Evolutionary conservation across 2,113 vertebrate species (phyloP).

Genomic region (Hassar affinis): DNA sequence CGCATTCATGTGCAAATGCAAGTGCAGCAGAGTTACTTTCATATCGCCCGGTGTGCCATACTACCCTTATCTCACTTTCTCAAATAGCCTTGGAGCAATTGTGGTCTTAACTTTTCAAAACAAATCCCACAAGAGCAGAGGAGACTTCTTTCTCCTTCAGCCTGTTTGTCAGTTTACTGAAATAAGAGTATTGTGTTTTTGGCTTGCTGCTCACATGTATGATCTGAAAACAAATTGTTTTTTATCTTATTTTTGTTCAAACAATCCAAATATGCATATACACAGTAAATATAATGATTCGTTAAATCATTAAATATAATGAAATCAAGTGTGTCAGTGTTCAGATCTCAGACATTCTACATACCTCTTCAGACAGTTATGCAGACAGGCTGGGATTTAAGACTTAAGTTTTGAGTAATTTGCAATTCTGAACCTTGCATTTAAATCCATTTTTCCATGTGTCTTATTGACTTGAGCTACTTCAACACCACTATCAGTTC

Average conservation of each 20-base stretch:
- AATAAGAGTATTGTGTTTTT: background rate
- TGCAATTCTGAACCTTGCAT: too few relatives aligned
- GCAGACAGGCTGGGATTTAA: too few relatives aligned
- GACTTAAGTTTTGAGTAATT: too few relatives aligned
- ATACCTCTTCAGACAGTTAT: too few relatives aligned
- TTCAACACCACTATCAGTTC: too few relatives aligned
- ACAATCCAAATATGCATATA: background rate
- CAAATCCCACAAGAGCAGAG: slow-evolving; percentile 32
- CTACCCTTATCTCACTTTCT: slow-evolving; percentile 47
- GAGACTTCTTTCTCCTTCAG: background rate
- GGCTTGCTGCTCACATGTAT: background rate
- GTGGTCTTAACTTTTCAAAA: slow-evolving; percentile 30
- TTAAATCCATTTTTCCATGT: too few relatives aligned
- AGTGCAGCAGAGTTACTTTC: slow-evolving; percentile 49
- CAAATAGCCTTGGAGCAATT: slow-evolving; percentile 40
- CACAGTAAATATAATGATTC: background rate
- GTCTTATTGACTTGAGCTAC: too few relatives aligned
- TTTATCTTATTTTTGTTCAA: background rate
- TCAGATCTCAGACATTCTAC: too few relatives aligned
- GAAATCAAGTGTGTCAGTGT: too few relatives aligned
- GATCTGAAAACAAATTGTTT: background rate
- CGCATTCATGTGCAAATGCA: slow-evolving; percentile 54
- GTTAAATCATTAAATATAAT: too few relatives aligned
- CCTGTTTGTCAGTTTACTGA: background rate
- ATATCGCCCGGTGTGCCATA: slow-evolving; percentile 42